A percentile compares a stretch with the other conserved stretches of the same genome.
These are phyloP conservation scores for Pempheris klunzingeri DNA, from an alignment of 2,797 vertebrate species.

Conservation along the genomic window DNA sequence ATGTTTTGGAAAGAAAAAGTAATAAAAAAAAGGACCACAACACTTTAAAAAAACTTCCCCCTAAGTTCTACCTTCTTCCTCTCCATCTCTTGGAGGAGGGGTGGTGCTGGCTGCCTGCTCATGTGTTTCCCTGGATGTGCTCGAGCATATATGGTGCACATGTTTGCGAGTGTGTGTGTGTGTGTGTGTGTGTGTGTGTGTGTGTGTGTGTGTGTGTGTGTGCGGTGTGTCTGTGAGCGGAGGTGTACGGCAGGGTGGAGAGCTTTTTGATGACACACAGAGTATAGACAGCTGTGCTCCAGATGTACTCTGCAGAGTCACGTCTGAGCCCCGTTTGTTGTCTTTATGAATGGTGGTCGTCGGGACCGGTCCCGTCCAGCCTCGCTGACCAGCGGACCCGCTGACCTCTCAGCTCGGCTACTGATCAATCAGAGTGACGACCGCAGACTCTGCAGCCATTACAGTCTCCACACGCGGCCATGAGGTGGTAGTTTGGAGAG, in stretches of 20 bases:
- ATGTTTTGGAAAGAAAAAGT: slow-evolving; percentile 21
- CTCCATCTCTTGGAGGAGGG: background rate
- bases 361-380: slow-evolving; percentile 51
- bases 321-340: slow-evolving; percentile 79
- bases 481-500: background rate
- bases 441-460: background rate
- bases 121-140: slow-evolving; percentile 22
- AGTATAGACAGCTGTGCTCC: slow-evolving; percentile 77
- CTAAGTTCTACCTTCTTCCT: background rate
- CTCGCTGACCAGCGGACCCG: slow-evolving; percentile 59
- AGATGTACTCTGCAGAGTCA: slow-evolving; percentile 76
- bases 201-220: too few relatives aligned
- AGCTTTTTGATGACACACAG: slow-evolving; percentile 68
- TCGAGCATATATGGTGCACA: slow-evolving; percentile 5
- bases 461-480: slow-evolving; percentile 8
- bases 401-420: slow-evolving; percentile 50
- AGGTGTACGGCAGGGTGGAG: slow-evolving; percentile 62
- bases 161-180: slow-evolving; percentile 36
- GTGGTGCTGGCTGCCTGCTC: slow-evolving; percentile 3
- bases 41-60: slow-evolving; percentile 6
- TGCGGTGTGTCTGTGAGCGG: slow-evolving; percentile 24
- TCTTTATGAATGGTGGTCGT: slow-evolving; percentile 73
- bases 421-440: slow-evolving; percentile 64
- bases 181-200: too few relatives aligned
- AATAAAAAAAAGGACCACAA: slow-evolving; percentile 17